Evolutionary conservation across 2,113 vertebrate species (phyloP), one percentile per base, ranked within the genome.

Genomic region (Rhabdomys dilectus): DNA sequence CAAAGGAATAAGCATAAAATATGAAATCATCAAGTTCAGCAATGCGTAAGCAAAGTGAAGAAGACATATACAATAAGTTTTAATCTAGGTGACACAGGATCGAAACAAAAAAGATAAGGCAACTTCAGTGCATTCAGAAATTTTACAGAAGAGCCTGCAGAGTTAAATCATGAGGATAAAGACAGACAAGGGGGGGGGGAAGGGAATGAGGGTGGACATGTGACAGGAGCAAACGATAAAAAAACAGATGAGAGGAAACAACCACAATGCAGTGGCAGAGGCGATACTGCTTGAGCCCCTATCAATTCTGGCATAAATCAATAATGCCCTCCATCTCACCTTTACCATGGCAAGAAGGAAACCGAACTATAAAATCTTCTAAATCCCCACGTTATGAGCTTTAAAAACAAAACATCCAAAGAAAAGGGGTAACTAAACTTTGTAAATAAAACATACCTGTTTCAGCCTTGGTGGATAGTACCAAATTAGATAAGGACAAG

Each of bases 21-120:
- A 70, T 64, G 66, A 95, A 80, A 84, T 78, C 73, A 96, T 86
- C 95, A 96, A 91, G 72, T 81, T 96, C 62, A 96, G 31, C 39
- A 95, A 95, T 21, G 53, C 64, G 75, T 60, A 58, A 94, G 89
- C 42, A 19, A 94, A 84, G 84, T 73, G 42, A 94, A 87, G 89
- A 72, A 64, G 1, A 64, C 15, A 91, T 4, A 22, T 7, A 62
- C 12, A 95, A 58, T 84, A 88, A 80, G 15, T 72, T 84, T 80
- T 73, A 94, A 89, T 58, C 78, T 93, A 89, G 81, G 34, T 77
- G 10, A 72, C n/a, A 53, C 3, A 56, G 5, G 76, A 89, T 73
- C 5, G 21, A 91, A 93, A 88, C n/a, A 80, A 76, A 31, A 91
- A 93, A 92, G 42, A 64, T n/a, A 12, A 34, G 66, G 66, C 91